A percentile compares a stretch with the other conserved stretches of the same genome.
Evolutionary conservation across 2,113 vertebrate species (phyloP).

Genomic region (Silurus glanis): DNA sequence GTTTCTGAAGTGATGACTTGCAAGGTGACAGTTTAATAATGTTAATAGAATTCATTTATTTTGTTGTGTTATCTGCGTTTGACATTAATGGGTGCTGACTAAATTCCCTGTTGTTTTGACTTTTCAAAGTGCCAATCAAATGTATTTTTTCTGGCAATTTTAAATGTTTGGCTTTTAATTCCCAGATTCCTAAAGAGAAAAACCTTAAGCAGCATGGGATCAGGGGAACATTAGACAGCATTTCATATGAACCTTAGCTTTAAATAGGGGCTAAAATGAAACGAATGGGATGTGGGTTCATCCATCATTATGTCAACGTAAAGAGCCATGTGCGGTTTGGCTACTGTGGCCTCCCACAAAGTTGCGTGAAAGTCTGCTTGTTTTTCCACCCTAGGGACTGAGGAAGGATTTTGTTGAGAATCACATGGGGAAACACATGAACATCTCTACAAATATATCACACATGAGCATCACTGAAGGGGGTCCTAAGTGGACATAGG

Average conservation of each 20-base stretch:
- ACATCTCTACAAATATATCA: constrained; percentile 36
- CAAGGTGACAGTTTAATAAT: constrained; percentile 4
- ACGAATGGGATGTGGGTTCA: constrained; percentile 28
- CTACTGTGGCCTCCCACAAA: constrained; percentile 32
- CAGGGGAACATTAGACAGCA: constrained; percentile 19
- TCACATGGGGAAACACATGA: constrained; percentile 24
- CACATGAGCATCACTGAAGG: constrained; percentile 6
- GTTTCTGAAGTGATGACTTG: neutral
- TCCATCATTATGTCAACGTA: constrained; percentile 45
- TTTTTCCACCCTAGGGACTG: constrained; percentile 32
- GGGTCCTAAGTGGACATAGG: constrained; percentile 12
- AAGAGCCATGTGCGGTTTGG: constrained; percentile 23
- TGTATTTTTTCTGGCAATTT: constrained; percentile 37
- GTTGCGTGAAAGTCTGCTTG: constrained; percentile 41
- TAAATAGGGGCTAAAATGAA: constrained; percentile 24
- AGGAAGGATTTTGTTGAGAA: constrained; percentile 5
- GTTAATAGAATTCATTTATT: neutral
- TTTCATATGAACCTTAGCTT: constrained; percentile 10
- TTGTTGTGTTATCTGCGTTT: neutral
- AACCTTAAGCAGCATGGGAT: constrained; percentile 4
- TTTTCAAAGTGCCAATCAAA: constrained; percentile 1
- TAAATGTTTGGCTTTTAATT: constrained; percentile 18
- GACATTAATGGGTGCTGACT: neutral
- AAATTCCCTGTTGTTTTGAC: neutral
- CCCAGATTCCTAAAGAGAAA: constrained; percentile 30